Conservation (phyloP, 2,113 vertebrate species). For the Pongo abelii region DNA sequence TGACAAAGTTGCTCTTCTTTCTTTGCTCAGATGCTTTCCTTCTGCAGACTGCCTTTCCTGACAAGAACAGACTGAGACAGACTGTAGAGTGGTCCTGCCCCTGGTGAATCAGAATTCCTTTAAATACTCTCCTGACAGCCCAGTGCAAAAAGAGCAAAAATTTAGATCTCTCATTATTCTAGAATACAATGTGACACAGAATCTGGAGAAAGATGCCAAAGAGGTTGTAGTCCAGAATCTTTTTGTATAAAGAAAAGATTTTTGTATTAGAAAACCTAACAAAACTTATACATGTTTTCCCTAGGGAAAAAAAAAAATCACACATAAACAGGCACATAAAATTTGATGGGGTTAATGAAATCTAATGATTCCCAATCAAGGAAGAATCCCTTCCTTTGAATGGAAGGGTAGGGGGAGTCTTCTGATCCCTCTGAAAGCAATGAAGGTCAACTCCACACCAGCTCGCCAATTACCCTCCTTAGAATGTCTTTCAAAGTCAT, state of each 20-base stretch:
- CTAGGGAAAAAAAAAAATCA: constrained; percentile 15
- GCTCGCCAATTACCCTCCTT: not conserved
- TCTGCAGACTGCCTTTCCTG: not conserved
- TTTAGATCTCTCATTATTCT: not conserved
- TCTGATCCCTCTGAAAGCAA: not conserved
- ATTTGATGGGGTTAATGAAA: not conserved
- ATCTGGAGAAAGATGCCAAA: not conserved
- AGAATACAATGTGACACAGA: not conserved
- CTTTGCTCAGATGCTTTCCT: not conserved
- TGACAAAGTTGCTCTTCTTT: not conserved
- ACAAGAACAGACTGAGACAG: not conserved
- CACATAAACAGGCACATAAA: not conserved
- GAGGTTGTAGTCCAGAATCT: not conserved
- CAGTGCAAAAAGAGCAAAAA: not conserved
- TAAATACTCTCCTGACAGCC: not conserved
- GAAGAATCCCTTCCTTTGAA: not conserved
- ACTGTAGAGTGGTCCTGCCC: not conserved
- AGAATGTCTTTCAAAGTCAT: not conserved
- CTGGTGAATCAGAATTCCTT: not conserved
- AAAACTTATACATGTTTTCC: not conserved
- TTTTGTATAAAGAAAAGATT: not conserved
- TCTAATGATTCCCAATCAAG: not conserved
- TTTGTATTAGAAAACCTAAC: constrained; percentile 3
- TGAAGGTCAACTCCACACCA: not conserved
- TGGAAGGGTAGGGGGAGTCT: not conserved